Base-by-base conservation (phyloP, 2,797 vertebrate genomes). In the Glossophaga mutica region DNA sequence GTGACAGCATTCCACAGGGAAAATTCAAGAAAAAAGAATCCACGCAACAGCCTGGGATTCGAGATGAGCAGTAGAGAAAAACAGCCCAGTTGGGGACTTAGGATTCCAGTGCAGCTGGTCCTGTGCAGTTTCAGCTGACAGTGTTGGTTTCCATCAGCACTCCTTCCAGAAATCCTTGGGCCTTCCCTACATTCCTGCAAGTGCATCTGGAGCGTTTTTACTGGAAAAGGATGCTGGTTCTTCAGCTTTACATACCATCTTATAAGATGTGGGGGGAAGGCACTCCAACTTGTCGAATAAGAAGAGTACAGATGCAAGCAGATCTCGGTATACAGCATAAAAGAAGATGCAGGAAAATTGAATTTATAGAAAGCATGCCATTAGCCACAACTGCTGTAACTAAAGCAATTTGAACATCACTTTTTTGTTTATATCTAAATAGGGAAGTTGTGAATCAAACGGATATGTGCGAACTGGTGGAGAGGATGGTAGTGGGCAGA, bases 351-450 rank as follows among this genome's bases (percentile, higher is more conserved):
- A 84, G 39, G 55, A 76, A 78, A 86, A 86, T 2, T 2, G 46
- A 62, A 86, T 39, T 59, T 79, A 70, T 34, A 52, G 52, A 74
- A 81, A 48, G 29, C 19, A 42, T 57, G 82, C 70, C 78, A 79
- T 86, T 62, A 68, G 39, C 85, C 9, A 22, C 37, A 59, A 26
- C 24, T 57, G 22, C 24, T 68, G 2, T 50, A 93, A 76, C 52
- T 82, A 92, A 74, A 94, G 39, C 44, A 76, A 34, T n/a, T 62
- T 5, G 9, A 94, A 52, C 15, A 22, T 34, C n/a, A 44, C 7
- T 82, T 90, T 96, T 89, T 92, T 83, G 42, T 88, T 85, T 77
- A 71, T 52, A 29, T 26, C 46, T 74, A 79, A 92, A 71, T 73
- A 59, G 12, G 37, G n/a, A 94, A 96, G 59, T 46, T 78, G 21